Evolutionary conservation across 2,797 vertebrate genomes (phyloP).

Genomic region (Enteromius thamalakanensis): DNA sequence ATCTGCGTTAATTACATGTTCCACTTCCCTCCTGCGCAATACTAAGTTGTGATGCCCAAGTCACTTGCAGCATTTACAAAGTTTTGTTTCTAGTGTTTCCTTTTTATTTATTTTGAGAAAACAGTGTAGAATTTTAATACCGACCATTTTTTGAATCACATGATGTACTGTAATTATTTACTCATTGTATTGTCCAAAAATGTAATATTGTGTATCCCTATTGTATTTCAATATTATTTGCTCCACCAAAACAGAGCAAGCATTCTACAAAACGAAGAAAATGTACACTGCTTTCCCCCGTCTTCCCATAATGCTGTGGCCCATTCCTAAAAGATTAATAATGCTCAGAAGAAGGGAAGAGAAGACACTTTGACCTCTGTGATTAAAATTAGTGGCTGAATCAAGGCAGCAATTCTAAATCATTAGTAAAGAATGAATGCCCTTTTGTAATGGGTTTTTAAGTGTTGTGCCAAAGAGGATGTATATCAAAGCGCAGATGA

Average conservation of each 20-base stretch:
- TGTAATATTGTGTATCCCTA: neutral
- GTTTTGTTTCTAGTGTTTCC: neutral
- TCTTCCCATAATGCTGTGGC: neutral
- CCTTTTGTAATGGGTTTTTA: conserved; percentile 37
- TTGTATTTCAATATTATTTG: neutral
- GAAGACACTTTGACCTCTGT: conserved; percentile 52
- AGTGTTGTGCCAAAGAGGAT: conserved; percentile 36
- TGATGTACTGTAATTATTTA: too few relatives aligned
- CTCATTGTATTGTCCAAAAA: neutral
- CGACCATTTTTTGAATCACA: neutral
- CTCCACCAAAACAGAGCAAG: neutral
- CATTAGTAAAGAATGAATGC: conserved; percentile 53
- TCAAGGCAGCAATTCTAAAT: conserved; percentile 51
- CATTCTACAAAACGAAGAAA: neutral
- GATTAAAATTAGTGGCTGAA: conserved; percentile 55
- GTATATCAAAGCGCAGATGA: conserved; percentile 12
- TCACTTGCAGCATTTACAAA: neutral
- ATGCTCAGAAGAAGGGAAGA: neutral
- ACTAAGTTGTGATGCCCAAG: too few relatives aligned
- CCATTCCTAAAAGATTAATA: conserved; percentile 33
- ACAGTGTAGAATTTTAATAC: neutral
- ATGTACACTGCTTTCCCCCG: neutral
- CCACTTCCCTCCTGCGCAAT: too few relatives aligned
- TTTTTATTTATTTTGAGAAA: neutral
- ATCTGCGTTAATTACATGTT: too few relatives aligned